A percentile compares a stretch with the other conserved stretches of the same genome.
These are phyloP conservation scores for Antheraea pernyi DNA, from an alignment of 1,140 invertebrate species.

Conservation along the genomic window DNA sequence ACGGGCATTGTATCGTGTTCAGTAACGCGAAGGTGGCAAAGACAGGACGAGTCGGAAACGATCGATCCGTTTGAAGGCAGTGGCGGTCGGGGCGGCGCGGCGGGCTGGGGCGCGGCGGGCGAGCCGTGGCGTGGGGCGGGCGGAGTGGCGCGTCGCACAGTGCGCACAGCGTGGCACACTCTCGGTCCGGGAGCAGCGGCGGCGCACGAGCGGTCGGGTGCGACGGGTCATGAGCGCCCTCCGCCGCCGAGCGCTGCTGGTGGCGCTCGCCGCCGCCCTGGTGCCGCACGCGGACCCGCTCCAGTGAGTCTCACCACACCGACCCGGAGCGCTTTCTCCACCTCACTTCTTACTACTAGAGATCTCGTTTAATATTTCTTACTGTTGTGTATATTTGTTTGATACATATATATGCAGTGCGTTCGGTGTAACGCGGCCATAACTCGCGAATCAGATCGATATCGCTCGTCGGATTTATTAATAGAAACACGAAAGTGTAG, in stretches of 20 bases:
- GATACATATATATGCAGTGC: too few relatives aligned
- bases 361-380: background rate
- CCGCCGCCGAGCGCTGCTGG: slow-evolving; percentile 27
- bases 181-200: slow-evolving; percentile 18
- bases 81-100: too few relatives aligned
- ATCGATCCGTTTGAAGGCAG: background rate
- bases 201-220: slow-evolving; percentile 13
- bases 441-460: background rate
- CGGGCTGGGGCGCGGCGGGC: background rate
- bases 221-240: slow-evolving; percentile 25
- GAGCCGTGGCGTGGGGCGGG: slow-evolving; percentile 5
- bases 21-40: background rate
- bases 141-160: slow-evolving; percentile 10
- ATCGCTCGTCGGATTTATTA: background rate
- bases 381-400: too few relatives aligned
- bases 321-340: background rate
- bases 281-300: slow-evolving; percentile 29
- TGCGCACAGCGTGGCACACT: slow-evolving; percentile 8
- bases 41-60: background rate
- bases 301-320: slow-evolving; percentile 19
- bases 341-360: background rate
- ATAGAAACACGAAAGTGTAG: background rate
- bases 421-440: too few relatives aligned
- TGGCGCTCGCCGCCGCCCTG: slow-evolving; percentile 29
- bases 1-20: too few relatives aligned